These are phyloP conservation scores for Cheilinus undulatus DNA, from an alignment of 2,113 vertebrate genomes.

Conservation along the genomic window DNA sequence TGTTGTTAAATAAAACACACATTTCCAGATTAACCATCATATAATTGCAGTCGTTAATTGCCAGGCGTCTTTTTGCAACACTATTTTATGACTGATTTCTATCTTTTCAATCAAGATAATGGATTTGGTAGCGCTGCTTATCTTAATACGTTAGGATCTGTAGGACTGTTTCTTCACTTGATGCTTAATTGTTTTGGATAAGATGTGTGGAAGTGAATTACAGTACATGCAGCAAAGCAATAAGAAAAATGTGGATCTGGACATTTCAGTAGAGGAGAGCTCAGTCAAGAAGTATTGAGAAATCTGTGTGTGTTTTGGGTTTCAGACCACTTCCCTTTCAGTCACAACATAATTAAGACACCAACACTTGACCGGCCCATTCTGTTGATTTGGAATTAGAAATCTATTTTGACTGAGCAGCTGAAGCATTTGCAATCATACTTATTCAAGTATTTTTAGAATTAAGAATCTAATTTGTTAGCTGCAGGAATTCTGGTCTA, in stretches of 20 bases:
- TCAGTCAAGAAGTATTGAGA: background rate
- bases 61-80: constrained; percentile 10
- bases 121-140: background rate
- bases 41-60: background rate
- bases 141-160: constrained; percentile 9
- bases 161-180: background rate
- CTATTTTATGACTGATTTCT: constrained; percentile 22
- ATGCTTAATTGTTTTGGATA: too few species aligned
- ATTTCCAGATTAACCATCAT: too few species aligned
- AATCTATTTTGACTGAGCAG: background rate
- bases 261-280: background rate
- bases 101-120: constrained; percentile 8
- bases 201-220: too few species aligned
- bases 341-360: constrained; percentile 3
- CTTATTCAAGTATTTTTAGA: constrained; percentile 4
- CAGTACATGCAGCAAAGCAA: too few species aligned
- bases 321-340: background rate
- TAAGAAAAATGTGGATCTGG: background rate
- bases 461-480: constrained; percentile 10
- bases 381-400: constrained; percentile 13
- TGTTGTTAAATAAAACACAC: background rate
- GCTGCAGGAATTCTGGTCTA: background rate
- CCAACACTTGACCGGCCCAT: constrained; percentile 13
- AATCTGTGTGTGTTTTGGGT: background rate
- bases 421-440: constrained; percentile 13